Evolutionary conservation across 2,113 vertebrate genomes (phyloP), one percentile per base, ranked within the genome.

Genomic region (Cavia aperea): DNA sequence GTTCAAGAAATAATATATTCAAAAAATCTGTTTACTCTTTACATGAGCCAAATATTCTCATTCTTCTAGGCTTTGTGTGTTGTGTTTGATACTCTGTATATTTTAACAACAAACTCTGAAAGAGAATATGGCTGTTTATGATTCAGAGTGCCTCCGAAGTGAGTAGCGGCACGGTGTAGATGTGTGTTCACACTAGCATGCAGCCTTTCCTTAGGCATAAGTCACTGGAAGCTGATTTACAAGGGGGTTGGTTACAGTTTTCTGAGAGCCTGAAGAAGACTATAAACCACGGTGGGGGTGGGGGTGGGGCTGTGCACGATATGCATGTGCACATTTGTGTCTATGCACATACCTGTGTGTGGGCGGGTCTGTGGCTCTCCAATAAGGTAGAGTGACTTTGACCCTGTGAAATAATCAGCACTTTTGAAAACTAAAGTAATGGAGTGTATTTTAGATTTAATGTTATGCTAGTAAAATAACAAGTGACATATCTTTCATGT

Each of bases 11-110:
- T 81, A 86, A 89, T 93, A 51, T 93, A 90, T 93, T 86, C 93
- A 73, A 94, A 95, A 96, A 92, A 90, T 93, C 90, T 96, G 92
- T 95, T 95, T 94, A 94, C 92, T 93, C 70, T 93, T 92, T 88
- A 43, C 39, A 58, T 31, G 77, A 94, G 75, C 96, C 93, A 95
- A 93, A 90, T 63, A 82, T 79, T 86, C 88, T 89, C 46, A 77
- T 90, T 94, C 26, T 83, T 92, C 95, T 75, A 90, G 81, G 73
- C 51, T 93, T 95, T 78, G 2, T 66, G 39, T 95, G 46, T 93
- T 93, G 81, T 92, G 65, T 72, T 82, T 96, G 91, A 90, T 93
- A 81, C 79, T 88, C 51, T 84, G 49, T 86, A 49, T 54, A 81
- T 94, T 94, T 95, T 83, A 95, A 46, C 85, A 93, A 86, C 58